Evolutionary conservation across 2,113 vertebrate genomes (phyloP).

Genomic region (Coptodon rendalli): DNA sequence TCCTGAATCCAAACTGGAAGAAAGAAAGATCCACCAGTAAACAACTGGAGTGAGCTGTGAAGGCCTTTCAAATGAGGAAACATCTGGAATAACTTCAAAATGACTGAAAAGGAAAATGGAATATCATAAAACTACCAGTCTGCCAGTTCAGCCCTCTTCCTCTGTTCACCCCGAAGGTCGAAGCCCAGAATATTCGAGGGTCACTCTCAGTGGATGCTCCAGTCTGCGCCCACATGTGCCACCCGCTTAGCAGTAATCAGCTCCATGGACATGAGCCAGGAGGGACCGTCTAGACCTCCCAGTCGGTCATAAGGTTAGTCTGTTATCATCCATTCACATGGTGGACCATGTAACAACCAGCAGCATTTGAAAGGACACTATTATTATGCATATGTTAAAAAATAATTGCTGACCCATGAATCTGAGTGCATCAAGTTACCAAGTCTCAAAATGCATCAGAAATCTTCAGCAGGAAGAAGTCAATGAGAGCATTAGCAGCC

Average conservation of each 20-base stretch:
- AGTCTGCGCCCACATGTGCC: background rate
- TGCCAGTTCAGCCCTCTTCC: background rate
- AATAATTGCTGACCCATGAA: background rate
- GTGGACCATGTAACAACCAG: background rate
- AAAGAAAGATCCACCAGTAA: background rate
- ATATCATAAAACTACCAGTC: background rate
- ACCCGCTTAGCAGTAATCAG: background rate
- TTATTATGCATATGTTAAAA: background rate
- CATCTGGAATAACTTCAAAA: background rate
- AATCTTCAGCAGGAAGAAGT: background rate
- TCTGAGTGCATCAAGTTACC: background rate
- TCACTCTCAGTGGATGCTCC: background rate
- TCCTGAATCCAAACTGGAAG: accelerated
- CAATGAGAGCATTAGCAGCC: background rate
- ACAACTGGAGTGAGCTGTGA: background rate
- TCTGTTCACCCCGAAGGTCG: background rate
- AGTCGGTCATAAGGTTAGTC: accelerated
- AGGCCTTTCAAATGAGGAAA: background rate
- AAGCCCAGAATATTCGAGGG: background rate
- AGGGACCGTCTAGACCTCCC: accelerated
- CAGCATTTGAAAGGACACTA: background rate
- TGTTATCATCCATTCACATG: background rate
- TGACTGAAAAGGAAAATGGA: background rate
- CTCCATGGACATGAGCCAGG: background rate
- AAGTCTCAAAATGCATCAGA: background rate